phyloP scores from a whole-genome alignment of 2,113 vertebrate species.

The Cheilinus undulatus region DNA sequence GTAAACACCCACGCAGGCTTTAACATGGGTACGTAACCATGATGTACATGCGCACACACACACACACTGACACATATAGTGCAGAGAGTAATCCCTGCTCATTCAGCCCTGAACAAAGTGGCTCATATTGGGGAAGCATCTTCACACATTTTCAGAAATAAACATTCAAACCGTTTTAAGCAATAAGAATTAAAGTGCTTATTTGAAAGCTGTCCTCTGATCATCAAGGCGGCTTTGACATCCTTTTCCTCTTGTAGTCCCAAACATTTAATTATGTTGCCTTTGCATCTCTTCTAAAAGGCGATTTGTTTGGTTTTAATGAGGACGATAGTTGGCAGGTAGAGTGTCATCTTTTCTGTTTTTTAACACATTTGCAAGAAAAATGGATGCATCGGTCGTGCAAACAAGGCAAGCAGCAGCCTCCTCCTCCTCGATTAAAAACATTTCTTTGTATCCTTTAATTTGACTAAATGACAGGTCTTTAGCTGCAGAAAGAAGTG shows the following conservation, averaged over 20 bases:
- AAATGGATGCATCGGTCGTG: conserved; percentile 22
- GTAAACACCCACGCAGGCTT: conserved; percentile 36
- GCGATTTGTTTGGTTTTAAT: conserved; percentile 37
- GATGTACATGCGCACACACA: not conserved
- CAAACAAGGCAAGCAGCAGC: conserved; percentile 27
- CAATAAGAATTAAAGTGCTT: conserved; percentile 56
- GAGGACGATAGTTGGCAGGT: conserved; percentile 45
- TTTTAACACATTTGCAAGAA: conserved; percentile 4
- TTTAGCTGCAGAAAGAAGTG: not conserved
- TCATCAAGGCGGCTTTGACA: conserved; percentile 48
- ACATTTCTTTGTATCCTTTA: not conserved
- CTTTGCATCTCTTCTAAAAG: conserved; percentile 30
- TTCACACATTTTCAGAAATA: conserved; percentile 25
- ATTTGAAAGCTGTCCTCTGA: conserved; percentile 57
- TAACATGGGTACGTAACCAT: conserved; percentile 17
- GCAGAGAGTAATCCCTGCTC: conserved; percentile 45
- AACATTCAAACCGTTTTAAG: conserved; percentile 49
- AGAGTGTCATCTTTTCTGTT: conserved; percentile 29
- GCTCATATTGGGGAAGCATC: conserved; percentile 37
- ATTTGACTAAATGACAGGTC: not conserved
- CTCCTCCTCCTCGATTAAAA: not conserved
- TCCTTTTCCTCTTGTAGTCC: conserved; percentile 40
- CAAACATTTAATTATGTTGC: conserved; percentile 57
- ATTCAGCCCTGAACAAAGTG: conserved; percentile 55
- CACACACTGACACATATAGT: not conserved